These are phyloP conservation scores for Sebastes melanostomus DNA, from an alignment of 2,797 vertebrate species.

Conservation along the genomic window DNA sequence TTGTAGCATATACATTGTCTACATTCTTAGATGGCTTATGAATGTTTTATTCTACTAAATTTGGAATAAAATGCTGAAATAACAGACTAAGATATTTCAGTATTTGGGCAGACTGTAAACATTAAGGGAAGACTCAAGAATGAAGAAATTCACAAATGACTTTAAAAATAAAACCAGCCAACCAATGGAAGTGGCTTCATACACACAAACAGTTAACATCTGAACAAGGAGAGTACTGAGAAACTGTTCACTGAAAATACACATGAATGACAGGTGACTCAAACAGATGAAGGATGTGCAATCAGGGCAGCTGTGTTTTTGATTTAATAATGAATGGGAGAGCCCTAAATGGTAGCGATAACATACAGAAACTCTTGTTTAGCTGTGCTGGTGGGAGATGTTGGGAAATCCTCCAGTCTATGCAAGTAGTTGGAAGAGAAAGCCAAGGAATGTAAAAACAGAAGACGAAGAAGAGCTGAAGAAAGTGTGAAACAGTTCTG, in stretches of 20 bases:
- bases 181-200: background rate
- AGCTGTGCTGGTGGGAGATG: constrained; percentile 99
- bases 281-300: constrained; percentile 56
- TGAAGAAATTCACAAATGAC: background rate
- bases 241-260: constrained; percentile 51
- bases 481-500: constrained; percentile 48
- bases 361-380: constrained; percentile 99
- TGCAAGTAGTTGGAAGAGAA: constrained; percentile 78
- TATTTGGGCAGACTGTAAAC: background rate
- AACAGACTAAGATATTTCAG: constrained; percentile 4
- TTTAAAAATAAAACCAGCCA: background rate
- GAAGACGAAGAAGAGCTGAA: constrained; percentile 50
- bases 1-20: background rate
- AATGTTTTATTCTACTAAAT: background rate
- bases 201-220: background rate
- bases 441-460: constrained; percentile 47
- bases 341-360: constrained; percentile 65
- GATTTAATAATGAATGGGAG: constrained; percentile 34
- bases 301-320: constrained; percentile 9
- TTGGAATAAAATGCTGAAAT: background rate
- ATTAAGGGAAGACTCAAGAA: background rate
- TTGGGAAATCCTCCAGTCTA: constrained; percentile 99
- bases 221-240: background rate
- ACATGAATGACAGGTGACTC: constrained; percentile 46
- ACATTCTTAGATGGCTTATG: background rate